Evolutionary conservation across 2,113 vertebrate species (phyloP).

Genomic region (Dicerorhinus sumatrensis): DNA sequence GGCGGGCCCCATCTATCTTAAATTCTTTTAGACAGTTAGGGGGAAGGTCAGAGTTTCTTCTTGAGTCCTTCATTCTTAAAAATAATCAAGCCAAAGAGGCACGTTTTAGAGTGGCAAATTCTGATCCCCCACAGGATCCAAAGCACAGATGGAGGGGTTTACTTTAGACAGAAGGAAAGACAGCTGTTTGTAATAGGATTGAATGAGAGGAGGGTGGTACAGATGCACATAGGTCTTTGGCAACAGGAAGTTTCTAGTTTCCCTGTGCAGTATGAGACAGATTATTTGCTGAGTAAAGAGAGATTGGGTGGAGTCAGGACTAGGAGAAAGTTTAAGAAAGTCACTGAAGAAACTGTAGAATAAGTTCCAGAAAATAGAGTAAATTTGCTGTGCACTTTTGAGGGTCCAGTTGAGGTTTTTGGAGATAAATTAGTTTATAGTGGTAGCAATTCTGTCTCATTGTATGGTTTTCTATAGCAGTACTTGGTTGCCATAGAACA

Average conservation of each 20-base stretch:
- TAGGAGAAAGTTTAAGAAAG: background rate
- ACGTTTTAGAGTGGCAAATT: no score
- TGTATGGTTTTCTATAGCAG: background rate
- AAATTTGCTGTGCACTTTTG: background rate
- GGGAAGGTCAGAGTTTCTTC: no score
- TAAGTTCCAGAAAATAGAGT: background rate
- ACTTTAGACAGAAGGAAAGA: background rate
- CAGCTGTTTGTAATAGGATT: background rate
- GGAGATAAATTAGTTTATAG: background rate
- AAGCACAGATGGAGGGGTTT: background rate
- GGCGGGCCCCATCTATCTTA: no score
- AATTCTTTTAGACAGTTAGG: no score
- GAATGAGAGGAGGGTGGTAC: background rate
- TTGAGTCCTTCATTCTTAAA: no score
- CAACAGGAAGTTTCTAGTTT: slow-evolving; percentile 27
- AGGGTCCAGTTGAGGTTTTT: background rate
- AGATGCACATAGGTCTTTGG: background rate
- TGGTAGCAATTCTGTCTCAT: background rate
- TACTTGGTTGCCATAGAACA: background rate
- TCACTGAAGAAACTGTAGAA: background rate
- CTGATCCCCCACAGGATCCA: background rate
- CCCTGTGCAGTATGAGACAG: background rate
- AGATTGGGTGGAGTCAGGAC: background rate
- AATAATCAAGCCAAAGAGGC: no score
- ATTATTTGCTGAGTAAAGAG: background rate